Evolutionary conservation across 2,888 invertebrate genomes (phyloP), one percentile per base, ranked within the genome.

Genomic region (Pyrgus malvae): DNA sequence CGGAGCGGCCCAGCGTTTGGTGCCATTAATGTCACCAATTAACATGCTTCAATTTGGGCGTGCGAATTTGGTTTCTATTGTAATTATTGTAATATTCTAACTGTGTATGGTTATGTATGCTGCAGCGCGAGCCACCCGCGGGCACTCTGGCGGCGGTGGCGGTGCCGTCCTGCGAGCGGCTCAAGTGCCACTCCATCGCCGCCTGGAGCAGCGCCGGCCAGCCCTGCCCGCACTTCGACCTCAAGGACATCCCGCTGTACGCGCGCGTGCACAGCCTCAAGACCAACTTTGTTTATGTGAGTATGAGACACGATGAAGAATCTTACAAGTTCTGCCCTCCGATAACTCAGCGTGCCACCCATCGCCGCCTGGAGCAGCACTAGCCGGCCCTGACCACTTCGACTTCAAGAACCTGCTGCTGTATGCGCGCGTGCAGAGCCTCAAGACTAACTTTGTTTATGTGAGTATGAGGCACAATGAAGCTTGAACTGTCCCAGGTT

Each of bases 221-320:
- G 31, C 63, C 72, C 7, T 89, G 90, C 60, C 90, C 92, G 0
- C 80, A 92, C 66, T 90, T 94, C 61, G 91, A 93, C 72, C 82
- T 95, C 8, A 77, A 81, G 1, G 85, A 93, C 42, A 78, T 96
- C 38, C 96, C 97, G 0, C 84, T 96, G 14, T 94, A 93, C 70
- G 93, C 96, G 0, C 93, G 95, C 63, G 90, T 96, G 45, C 95
- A 97, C 82, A 93, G 95, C 74, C 85, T 97, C 44, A 93, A 95
- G 63, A 95, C 96, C 1, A 95, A 95, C 80, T 97, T 97, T 79
- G 93, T 96, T 61, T 95, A 96, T 82, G 96, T 97, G 80, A 92
- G 94, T 92, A n/a, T n/a, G n/a, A n/a, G n/a, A n/a, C n/a, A n/a
- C n/a, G n/a, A n/a, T n/a, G n/a, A n/a, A n/a, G n/a, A n/a, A n/a